Evolutionary conservation across 2,888 invertebrate genomes (phyloP).

Genomic region (Luperina testacea): DNA sequence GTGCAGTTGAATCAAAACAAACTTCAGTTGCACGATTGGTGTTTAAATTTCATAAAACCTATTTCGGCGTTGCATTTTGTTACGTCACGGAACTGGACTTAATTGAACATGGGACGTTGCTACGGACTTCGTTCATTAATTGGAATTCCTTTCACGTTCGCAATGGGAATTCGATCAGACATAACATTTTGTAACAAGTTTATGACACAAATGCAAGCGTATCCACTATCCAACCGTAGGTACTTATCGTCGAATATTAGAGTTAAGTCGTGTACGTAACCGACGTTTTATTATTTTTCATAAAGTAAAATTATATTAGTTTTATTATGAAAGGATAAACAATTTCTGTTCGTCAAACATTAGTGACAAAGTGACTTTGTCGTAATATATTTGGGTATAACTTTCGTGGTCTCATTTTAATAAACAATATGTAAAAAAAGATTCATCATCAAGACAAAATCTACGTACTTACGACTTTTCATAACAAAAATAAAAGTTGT

Average conservation of each 20-base stretch:
- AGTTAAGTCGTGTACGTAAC: constrained; percentile 36
- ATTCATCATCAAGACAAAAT: neutral
- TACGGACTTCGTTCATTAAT: constrained; percentile 33
- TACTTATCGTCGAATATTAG: constrained; percentile 40
- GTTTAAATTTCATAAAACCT: constrained; percentile 40
- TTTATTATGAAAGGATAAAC: constrained; percentile 21
- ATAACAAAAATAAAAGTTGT: neutral
- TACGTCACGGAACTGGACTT: constrained; percentile 30
- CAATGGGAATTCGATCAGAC: constrained; percentile 53
- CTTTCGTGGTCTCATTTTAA: neutral
- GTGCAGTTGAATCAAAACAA: constrained; percentile 53
- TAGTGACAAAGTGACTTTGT: neutral
- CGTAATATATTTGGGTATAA: neutral
- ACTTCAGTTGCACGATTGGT: constrained; percentile 35
- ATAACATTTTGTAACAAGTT: constrained; percentile 48
- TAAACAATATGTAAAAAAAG: neutral
- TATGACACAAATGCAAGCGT: constrained; percentile 31
- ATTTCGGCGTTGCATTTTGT: constrained; percentile 44
- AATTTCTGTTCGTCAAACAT: neutral
- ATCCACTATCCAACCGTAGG: constrained; percentile 5
- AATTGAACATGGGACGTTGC: constrained; percentile 19
- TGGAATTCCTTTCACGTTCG: constrained; percentile 44
- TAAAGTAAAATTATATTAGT: constrained; percentile 7
- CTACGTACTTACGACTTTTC: neutral
- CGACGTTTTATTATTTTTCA: constrained; percentile 20